Evolutionary conservation across 2,797 vertebrate genomes (phyloP), one percentile per base, ranked within the genome.

Genomic region (Poeciliopsis presidionis): DNA sequence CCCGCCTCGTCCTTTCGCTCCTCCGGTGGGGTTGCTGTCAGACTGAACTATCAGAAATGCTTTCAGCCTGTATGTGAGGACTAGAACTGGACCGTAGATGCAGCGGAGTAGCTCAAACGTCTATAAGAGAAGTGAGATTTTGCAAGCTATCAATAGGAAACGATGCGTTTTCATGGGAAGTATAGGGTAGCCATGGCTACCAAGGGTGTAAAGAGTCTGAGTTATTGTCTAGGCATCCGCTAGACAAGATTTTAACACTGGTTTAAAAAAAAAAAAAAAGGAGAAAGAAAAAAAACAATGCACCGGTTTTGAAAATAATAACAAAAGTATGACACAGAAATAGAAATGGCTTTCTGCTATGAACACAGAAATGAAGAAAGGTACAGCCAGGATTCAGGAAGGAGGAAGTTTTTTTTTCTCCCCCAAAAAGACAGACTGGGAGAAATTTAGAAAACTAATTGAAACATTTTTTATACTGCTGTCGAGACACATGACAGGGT

Each of bases 1-100:
- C 73, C 20, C 2, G 41, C 20, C 1, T 53, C 71, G 63, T 61
- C 55, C 70, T 81, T 78, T 76, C 33, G 53, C 51, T 86, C 49
- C 75, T 79, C 65, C 73, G 63, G 76, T 46, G 77, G 65, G 63
- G 74, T 63, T 25, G 30, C 72, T 80, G 72, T 47, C 39, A 89
- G 82, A 86, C 65, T 65, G 43, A 84, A 84, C 78, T 76, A 80
- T 74, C 78, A 53, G 45, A 59, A 25, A 9, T 46, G 77, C 83
- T 80, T 74, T 81, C 49, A 57, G 41, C n/a, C 73, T 39, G 22
- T 51, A 75, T 33, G 6, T 71, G 28, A 28, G 25, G 41, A 28
- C 13, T 7, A 28, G 5, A 14, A 69, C 67, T 70, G 12, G 1
- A 7, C 41, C 45, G 5, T 8, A n/a, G 25, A 45, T n/a, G 13